These are phyloP conservation scores for Agonopterix arenella DNA, from an alignment of 2,888 invertebrate species.

Conservation along the genomic window DNA sequence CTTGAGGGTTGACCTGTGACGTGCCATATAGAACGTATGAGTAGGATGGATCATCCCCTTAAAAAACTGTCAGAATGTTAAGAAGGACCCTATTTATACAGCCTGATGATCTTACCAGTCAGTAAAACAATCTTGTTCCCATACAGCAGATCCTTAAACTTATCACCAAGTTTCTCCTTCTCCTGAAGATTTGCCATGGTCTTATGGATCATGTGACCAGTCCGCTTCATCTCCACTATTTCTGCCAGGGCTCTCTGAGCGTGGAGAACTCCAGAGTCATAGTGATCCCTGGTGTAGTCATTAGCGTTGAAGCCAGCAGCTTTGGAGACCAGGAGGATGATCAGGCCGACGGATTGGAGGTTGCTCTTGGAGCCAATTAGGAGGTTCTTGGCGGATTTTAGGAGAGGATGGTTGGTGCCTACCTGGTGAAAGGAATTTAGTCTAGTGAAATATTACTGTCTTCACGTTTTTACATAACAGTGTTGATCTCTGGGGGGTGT, in stretches of 20 bases:
- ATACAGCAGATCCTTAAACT: slow-evolving; percentile 54
- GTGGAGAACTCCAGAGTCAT: slow-evolving; percentile 57
- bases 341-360: slow-evolving; percentile 60
- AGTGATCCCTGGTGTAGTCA: slow-evolving; percentile 38
- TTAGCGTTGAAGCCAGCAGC: slow-evolving; percentile 47
- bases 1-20: too few species aligned
- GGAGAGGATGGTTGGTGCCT: slow-evolving; percentile 60
- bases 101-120: slow-evolving; percentile 35
- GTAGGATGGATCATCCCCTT: too few species aligned
- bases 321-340: slow-evolving; percentile 56
- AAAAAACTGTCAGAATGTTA: too few species aligned
- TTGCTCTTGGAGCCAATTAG: slow-evolving; percentile 64
- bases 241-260: slow-evolving; percentile 67
- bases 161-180: slow-evolving; percentile 40
- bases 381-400: slow-evolving; percentile 62
- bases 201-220: slow-evolving; percentile 63
- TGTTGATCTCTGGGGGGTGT: too few species aligned
- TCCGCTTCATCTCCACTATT: slow-evolving; percentile 70
- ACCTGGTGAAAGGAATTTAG: slow-evolving; percentile 30
- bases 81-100: too few species aligned
- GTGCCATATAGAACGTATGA: too few species aligned
- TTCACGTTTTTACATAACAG: too few species aligned
- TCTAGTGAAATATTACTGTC: too few species aligned
- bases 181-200: slow-evolving; percentile 61
- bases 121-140: slow-evolving; percentile 64